Base-by-base conservation (phyloP, 2,797 vertebrate genomes). In the Xenops minutus region DNA sequence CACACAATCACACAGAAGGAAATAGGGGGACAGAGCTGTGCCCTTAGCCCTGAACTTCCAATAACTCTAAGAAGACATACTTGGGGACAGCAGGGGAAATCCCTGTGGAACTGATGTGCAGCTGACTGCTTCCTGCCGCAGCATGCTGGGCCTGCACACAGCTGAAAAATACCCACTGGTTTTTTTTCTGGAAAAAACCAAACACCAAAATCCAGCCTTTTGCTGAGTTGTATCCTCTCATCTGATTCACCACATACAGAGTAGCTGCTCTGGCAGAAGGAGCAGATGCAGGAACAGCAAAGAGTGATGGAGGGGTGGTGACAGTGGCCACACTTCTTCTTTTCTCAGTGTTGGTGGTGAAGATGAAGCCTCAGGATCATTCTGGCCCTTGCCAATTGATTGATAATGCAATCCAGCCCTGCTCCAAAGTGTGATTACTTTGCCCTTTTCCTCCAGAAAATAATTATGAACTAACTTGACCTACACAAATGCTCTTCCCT, bases 71-170 rank as follows among this genome's bases (percentile, higher is more conserved):
- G 23, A 43, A 69, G 63, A 48, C 30, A 41, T 24, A 13, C 22
- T 15, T 34, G 36, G 30, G 59, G 17, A 51, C 12, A 34, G 63
- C 0, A 1, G 22, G 68, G 76, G 37, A 91, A 85, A 66, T 73
- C 36, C 39, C 48, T 27, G 2, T 0, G 13, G 49, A 41, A 39
- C 26, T 39, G n/a, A 10, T 39, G 43, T 20, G 30, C n/a, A 5
- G 0, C 10, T 4, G 22, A 54, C 6, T 4, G 43, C 18, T 81
- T 90, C 77, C 86, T 82, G 46, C 66, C 75, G 66, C 63, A 34
- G 56, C 0, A 0, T 0, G 1, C 48, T 48, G 48, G 32, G 52
- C 34, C 74, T 61, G 63, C 14, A 75, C 52, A 30, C 12, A 49
- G 48, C 26, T 77, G 49, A 61, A 83, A 84, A 85, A 79, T 76